Percentiles rank a stretch among this genome's conserved stretches.
Conservation (phyloP, 2,797 vertebrate species). For the Enteromius treurensis region DNA sequence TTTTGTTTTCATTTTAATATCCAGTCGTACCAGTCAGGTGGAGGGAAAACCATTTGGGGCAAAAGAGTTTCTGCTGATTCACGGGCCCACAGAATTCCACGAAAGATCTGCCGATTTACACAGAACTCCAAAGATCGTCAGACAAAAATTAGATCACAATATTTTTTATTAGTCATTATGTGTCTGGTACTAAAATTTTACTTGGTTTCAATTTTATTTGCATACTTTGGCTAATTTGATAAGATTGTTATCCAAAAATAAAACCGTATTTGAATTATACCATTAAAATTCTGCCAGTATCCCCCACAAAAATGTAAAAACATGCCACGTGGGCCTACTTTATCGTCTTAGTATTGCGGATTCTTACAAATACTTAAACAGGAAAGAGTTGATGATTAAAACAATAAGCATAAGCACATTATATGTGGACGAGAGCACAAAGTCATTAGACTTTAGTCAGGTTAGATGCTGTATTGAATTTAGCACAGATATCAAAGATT, state of each 20-base stretch:
- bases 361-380: slow-evolving; percentile 14
- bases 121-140: neutral
- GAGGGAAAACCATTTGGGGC: slow-evolving; percentile 1
- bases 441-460: neutral
- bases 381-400: neutral
- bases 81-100: neutral
- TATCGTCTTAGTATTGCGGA: neutral
- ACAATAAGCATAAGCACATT: neutral
- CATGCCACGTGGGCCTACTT: neutral
- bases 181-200: neutral
- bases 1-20: neutral
- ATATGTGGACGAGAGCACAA: neutral
- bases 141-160: neutral
- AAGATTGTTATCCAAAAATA: neutral
- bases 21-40: slow-evolving; percentile 23
- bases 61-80: slow-evolving; percentile 6
- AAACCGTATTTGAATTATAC: neutral
- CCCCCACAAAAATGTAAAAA: neutral
- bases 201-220: slow-evolving; percentile 2
- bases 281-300: neutral
- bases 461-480: neutral
- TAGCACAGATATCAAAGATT: neutral
- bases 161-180: neutral
- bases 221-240: neutral
- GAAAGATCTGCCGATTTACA: neutral